Base-by-base conservation (phyloP, 2,797 vertebrate species). In the Triplophysa yarkandensis region DNA sequence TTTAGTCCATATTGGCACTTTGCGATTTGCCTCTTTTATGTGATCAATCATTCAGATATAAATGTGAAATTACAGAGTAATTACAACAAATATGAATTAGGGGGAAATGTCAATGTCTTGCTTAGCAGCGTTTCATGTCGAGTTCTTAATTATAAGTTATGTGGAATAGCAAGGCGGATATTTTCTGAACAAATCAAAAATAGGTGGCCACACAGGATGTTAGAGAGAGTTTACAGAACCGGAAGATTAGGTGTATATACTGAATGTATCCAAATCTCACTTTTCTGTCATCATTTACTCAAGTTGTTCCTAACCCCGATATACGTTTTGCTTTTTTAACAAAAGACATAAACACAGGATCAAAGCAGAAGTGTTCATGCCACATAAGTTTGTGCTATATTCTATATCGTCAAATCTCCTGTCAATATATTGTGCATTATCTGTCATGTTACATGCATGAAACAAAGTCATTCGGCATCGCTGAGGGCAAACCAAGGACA, bases 11-110 rank as follows among this genome's bases (percentile, higher is more conserved):
- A 65, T 25, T 54, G 27, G 36, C 50, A 44, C 48, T 55, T 61
- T 71, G 34, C 57, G 23, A 36, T 46, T 43, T 34, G 32, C n/a
- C 62, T 65, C 50, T 44, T 63, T 64, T 54, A 36, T 68, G 75
- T 52, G 64, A 77, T 78, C 77, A 79, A 79, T 82, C 81, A 80
- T 75, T 82, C 78, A 78, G 76, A 73, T 77, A 80, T 82, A 82
- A 80, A 76, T 70, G 78, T 68, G 68, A 80, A 82, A 82, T 82
- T 82, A 73, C 39, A 75, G 81, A 69, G 78, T 55, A 82, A 82
- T 82, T 82, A 82, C 68, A 57, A 70, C 46, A 76, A 82, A 78
- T 78, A 78, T 65, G 70, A 61, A 71, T 76, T 77, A 74, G 46
- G 70, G 46, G 68, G 30, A 77, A 74, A 77, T 52, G 67, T 60